These are phyloP conservation scores for Drosophila nigrodunni DNA, from an alignment of 1,140 invertebrate species.

Conservation along the genomic window DNA sequence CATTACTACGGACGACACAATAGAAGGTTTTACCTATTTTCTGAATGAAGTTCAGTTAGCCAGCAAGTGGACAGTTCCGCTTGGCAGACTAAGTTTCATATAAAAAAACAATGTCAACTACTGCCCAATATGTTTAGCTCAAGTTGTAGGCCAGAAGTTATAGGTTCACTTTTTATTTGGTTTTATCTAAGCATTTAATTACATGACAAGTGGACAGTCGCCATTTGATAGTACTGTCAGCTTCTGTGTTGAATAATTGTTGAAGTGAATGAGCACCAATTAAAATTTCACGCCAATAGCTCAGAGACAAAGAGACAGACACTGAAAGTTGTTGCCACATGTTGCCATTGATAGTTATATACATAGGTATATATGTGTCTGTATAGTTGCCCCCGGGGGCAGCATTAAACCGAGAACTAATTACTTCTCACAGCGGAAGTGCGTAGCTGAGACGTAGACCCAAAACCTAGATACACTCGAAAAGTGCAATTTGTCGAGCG, in stretches of 20 bases:
- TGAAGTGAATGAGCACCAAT: conserved; percentile 51
- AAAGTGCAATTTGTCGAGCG: conserved; percentile 77
- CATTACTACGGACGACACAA: too few species aligned
- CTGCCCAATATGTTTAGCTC: too few species aligned
- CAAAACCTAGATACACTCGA: not conserved
- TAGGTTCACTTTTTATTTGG: too few species aligned
- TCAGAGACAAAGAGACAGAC: conserved; percentile 28
- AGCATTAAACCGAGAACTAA: conserved; percentile 56
- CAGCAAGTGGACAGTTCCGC: too few species aligned
- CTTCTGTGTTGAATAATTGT: conserved; percentile 5
- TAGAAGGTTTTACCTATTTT: too few species aligned
- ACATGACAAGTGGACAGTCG: conserved; percentile 11
- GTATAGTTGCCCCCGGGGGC: not conserved
- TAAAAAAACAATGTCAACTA: too few species aligned
- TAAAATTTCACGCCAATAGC: conserved; percentile 81
- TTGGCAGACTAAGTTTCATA: too few species aligned
- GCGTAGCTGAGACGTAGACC: conserved; percentile 7
- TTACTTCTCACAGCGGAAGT: conserved; percentile 61
- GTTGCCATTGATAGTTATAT: conserved; percentile 33
- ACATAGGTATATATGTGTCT: too few species aligned
- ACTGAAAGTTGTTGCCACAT: conserved; percentile 53
- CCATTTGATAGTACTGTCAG: not conserved
- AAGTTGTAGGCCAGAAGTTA: too few species aligned
- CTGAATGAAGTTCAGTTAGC: too few species aligned
- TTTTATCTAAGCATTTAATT: too few species aligned